Conservation (phyloP, 2,113 vertebrate genomes). For the Dasyornis broadbenti region DNA sequence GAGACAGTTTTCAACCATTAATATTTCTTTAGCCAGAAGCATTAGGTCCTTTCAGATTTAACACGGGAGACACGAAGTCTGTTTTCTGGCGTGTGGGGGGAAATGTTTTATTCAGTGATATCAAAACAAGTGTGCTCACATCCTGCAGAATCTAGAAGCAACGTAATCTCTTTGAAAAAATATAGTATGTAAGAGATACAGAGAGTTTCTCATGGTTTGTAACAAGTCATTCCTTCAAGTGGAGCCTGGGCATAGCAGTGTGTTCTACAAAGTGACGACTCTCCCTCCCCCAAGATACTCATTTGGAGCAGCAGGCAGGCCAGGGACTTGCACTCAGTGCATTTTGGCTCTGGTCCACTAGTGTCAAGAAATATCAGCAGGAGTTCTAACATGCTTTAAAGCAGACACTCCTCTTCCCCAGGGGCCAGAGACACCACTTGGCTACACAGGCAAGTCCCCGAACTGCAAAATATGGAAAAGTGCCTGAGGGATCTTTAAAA, state of each 20-base stretch:
- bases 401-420: background rate
- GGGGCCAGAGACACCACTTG: background rate
- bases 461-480: background rate
- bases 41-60: background rate
- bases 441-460: background rate
- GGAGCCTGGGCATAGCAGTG: background rate
- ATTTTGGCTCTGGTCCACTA: background rate
- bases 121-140: background rate
- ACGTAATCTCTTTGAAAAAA: background rate
- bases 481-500: background rate
- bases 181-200: background rate
- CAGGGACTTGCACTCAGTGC: background rate
- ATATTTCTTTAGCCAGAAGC: background rate
- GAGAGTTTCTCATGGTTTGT: background rate
- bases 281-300: background rate
- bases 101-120: background rate
- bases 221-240: background rate
- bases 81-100: accelerated
- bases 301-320: background rate
- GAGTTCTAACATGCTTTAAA: background rate
- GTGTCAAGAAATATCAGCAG: background rate
- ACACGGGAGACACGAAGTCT: background rate
- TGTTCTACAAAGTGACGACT: background rate
- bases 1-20: background rate
- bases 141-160: background rate